Evolutionary conservation across 2,113 vertebrate genomes (phyloP), one percentile per base, ranked within the genome.

Genomic region (Embiotoca jacksoni): DNA sequence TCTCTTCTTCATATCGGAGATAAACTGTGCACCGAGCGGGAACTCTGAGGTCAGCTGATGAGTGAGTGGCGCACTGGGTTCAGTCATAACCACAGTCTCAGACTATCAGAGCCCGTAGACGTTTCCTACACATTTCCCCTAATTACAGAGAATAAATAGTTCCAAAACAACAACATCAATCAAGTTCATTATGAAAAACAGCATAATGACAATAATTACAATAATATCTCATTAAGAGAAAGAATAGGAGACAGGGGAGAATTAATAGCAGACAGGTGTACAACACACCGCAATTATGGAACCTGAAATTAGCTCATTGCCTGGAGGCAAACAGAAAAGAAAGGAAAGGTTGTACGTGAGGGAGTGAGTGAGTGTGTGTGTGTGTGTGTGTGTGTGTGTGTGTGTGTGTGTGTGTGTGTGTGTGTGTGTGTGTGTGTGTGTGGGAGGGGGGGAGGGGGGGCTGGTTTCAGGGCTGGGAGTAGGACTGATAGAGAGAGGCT

Each of bases 241-340:
- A 93, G 93, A 94, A 94, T 82, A 81, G 92, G 95, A 94, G 96
- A 95, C 94, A 91, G 93, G 95, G 92, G 92, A 93, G 91, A 87
- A 94, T 95, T 94, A 95, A 97, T 96, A 96, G 97, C 96, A 98
- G 97, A 98, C 97, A 98, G 97, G 97, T 99, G 98, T 98, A 98
- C 96, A 96, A 97, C 97, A 99, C 93, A 94, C 94, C 81, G 95
- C 97, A 98, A 98, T 98, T 98, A 99, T 93, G 95, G 95, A 96
- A 96, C 96, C 96, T 95, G 96, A 97, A 98, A 99, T 99, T 97
- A 99, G 96, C 95, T 97, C 96, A 95, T 94, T 87, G 95, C 97
- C 97, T 96, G 50, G 80, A 96, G 97, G 97, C 96, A 95, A 95
- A 96, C 75, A 93, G 75, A 75, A 81, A 81, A 81, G 78, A 80